These are phyloP conservation scores for Melanotaenia nigrans DNA, from an alignment of 2,797 vertebrate species.

Conservation along the genomic window DNA sequence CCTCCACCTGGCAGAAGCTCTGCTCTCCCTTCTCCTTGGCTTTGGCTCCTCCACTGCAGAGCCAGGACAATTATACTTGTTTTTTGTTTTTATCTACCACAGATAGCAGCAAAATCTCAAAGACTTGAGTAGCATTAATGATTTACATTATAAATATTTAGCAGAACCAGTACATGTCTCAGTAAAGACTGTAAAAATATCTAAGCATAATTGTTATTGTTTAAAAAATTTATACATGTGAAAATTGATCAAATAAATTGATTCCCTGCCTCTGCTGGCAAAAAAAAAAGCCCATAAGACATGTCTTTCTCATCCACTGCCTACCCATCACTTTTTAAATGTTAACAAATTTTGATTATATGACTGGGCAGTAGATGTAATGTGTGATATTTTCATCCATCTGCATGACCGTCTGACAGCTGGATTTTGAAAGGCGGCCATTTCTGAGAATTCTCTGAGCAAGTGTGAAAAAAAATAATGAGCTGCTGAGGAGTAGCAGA, in stretches of 20 bases:
- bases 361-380: conserved; percentile 59
- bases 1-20: neutral
- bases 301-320: conserved; percentile 5
- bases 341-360: conserved; percentile 68
- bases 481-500: conserved; percentile 51
- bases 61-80: neutral
- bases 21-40: neutral
- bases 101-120: neutral
- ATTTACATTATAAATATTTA: neutral
- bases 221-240: neutral
- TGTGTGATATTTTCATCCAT: conserved; percentile 48
- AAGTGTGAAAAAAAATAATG: conserved; percentile 63
- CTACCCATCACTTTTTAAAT: conserved; percentile 63
- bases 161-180: neutral
- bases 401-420: conserved; percentile 62
- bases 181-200: neutral
- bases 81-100: neutral
- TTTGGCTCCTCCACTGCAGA: neutral
- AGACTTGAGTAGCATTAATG: neutral
- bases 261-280: too few species aligned
- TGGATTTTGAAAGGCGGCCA: conserved; percentile 28
- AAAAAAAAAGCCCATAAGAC: neutral
- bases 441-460: conserved; percentile 52
- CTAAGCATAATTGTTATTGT: neutral
- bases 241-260: too few species aligned